These are phyloP conservation scores for Eriocheir sinensis DNA, from an alignment of 1,140 invertebrate species.

Conservation along the genomic window DNA sequence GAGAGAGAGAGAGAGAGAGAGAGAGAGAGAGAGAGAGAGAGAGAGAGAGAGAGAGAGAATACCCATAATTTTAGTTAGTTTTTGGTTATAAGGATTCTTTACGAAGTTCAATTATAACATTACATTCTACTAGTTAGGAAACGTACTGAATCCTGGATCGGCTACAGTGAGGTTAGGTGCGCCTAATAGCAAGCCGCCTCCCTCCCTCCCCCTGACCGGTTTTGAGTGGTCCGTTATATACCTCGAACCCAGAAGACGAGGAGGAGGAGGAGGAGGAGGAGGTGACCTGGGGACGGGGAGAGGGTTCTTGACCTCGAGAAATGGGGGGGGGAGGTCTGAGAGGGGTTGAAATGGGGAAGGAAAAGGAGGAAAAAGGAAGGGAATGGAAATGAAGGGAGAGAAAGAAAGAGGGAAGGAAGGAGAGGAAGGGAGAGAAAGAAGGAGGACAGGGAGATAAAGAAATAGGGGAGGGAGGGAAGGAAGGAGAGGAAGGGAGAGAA, in stretches of 20 bases:
- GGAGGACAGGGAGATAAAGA: no score
- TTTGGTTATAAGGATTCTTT: no score
- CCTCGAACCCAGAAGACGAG: background rate
- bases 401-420: background rate
- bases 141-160: no score
- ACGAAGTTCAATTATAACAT: no score
- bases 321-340: background rate
- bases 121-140: no score
- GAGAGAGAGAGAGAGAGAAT: conserved; percentile 35
- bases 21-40: conserved; percentile 17
- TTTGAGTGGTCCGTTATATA: background rate
- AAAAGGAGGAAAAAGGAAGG: background rate
- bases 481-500: background rate
- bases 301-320: background rate
- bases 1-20: background rate
- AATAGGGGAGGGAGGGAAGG: no score
- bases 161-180: background rate
- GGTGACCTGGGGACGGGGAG: conserved; percentile 5
- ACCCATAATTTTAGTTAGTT: no score
- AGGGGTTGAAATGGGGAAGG: background rate
- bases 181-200: background rate
- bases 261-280: conserved; percentile 24
- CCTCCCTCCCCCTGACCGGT: background rate
- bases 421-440: background rate
- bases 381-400: background rate